These are phyloP conservation scores for Amblyjoppa proteus DNA, from an alignment of 2,888 invertebrate species.

Conservation along the genomic window DNA sequence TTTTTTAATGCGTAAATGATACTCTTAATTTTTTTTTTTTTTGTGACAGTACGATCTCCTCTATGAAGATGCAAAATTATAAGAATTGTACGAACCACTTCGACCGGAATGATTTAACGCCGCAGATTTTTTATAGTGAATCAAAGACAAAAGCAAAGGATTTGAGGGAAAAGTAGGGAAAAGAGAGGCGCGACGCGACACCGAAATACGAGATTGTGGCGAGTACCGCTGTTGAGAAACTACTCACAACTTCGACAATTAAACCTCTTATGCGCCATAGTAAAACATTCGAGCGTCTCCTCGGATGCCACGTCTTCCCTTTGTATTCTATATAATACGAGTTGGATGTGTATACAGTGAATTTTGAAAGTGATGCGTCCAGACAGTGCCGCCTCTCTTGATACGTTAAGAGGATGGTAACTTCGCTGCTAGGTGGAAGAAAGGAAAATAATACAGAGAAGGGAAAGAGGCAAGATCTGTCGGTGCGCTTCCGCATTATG, in stretches of 20 bases:
- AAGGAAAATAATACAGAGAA: neutral
- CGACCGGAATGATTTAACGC: neutral
- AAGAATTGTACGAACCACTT: neutral
- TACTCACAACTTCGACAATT: slow-evolving; percentile 36
- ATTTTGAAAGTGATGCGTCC: neutral
- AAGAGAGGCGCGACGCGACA: neutral
- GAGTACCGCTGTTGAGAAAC: slow-evolving; percentile 13
- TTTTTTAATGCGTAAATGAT: no score
- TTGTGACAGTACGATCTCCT: no score
- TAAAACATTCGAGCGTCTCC: slow-evolving; percentile 39
- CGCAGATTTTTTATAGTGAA: neutral
- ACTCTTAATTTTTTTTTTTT: no score
- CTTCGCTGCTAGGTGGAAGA: neutral
- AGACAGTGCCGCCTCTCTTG: neutral
- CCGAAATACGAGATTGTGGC: neutral
- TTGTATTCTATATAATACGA: neutral
- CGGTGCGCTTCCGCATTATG: neutral
- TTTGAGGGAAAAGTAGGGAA: neutral
- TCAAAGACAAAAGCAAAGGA: neutral
- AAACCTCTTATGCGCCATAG: slow-evolving; percentile 35
- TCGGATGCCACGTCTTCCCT: neutral
- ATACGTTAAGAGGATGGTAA: slow-evolving; percentile 21
- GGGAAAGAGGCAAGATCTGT: neutral
- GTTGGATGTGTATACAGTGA: neutral
- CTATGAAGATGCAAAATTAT: neutral